Conservation (phyloP, 2,797 vertebrate species). For the Mico argentatus region DNA sequence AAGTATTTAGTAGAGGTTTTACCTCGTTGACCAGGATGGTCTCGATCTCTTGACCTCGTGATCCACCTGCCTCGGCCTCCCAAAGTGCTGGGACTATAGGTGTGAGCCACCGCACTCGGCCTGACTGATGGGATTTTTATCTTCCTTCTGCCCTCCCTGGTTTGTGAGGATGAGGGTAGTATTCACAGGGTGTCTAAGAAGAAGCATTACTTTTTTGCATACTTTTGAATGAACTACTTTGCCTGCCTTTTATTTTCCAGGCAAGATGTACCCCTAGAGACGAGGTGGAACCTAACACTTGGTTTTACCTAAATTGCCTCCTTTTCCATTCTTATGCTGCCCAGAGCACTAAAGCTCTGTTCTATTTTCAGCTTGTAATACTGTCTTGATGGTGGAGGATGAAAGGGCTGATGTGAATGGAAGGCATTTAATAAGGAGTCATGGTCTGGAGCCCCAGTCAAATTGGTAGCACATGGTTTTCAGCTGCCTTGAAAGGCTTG, state of each 20-base stretch:
- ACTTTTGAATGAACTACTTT: neutral
- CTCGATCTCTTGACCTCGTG: too few species aligned
- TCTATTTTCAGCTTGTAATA: conserved; percentile 58
- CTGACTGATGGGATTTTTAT: neutral
- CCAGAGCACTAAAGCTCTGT: neutral
- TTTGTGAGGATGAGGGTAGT: neutral
- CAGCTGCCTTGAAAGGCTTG: conserved; percentile 4
- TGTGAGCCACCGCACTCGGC: too few species aligned
- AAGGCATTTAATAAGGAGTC: conserved; percentile 61
- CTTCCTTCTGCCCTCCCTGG: fast-evolving
- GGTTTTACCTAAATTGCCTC: conserved; percentile 14
- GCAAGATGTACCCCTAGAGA: neutral
- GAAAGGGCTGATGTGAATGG: conserved; percentile 40
- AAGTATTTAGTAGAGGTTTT: too few species aligned
- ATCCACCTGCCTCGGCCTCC: too few species aligned
- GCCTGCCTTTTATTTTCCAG: neutral
- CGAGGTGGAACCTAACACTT: neutral
- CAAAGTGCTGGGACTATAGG: too few species aligned
- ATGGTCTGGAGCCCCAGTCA: conserved; percentile 38
- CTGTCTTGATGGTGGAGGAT: conserved; percentile 64
- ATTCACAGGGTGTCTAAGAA: neutral
- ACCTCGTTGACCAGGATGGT: too few species aligned
- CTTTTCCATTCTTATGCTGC: neutral
- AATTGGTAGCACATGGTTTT: conserved; percentile 62
- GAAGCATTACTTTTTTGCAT: neutral